Percentiles rank a stretch among this genome's conserved stretches.
phyloP scores from a whole-genome alignment of 2,888 invertebrate species.

The Scaptomyza caliginosa region DNA sequence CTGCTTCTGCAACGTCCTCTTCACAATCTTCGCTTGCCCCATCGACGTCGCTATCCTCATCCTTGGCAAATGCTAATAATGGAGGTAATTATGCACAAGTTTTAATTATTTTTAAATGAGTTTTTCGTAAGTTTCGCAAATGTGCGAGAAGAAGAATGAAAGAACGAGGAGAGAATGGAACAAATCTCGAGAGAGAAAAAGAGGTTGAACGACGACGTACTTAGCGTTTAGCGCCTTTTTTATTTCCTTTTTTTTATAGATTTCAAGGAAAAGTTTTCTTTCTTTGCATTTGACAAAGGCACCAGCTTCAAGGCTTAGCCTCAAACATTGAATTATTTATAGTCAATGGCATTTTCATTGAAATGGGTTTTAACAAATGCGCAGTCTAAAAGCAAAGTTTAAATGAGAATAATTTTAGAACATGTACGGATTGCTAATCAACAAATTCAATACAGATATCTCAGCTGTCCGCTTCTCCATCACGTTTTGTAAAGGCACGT shows the following conservation, averaged over 20 bases:
- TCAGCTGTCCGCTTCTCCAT: neutral
- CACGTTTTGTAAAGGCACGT: neutral
- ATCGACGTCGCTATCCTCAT: constrained; percentile 82
- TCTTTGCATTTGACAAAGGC: constrained; percentile 66
- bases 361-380: constrained; percentile 48
- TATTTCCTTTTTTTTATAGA: constrained; percentile 25
- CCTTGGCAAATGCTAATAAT: constrained; percentile 82
- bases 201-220: constrained; percentile 25
- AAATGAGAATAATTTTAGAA: neutral
- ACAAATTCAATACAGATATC: neutral
- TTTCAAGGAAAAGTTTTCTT: constrained; percentile 52
- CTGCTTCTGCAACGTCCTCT: constrained; percentile 87
- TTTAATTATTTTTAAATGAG: constrained; percentile 84
- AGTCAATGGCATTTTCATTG: constrained; percentile 45
- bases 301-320: constrained; percentile 7
- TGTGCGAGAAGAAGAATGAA: constrained; percentile 5
- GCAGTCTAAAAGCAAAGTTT: constrained; percentile 36
- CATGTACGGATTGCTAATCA: neutral
- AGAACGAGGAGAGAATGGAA: constrained; percentile 3
- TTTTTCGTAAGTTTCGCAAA: constrained; percentile 72
- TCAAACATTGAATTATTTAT: constrained; percentile 48
- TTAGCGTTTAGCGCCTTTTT: constrained; percentile 54
- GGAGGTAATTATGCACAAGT: constrained; percentile 84
- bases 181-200: constrained; percentile 5
- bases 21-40: constrained; percentile 85